Evolutionary conservation across 2,888 invertebrate species (phyloP).

Genomic region (Timema cristinae): DNA sequence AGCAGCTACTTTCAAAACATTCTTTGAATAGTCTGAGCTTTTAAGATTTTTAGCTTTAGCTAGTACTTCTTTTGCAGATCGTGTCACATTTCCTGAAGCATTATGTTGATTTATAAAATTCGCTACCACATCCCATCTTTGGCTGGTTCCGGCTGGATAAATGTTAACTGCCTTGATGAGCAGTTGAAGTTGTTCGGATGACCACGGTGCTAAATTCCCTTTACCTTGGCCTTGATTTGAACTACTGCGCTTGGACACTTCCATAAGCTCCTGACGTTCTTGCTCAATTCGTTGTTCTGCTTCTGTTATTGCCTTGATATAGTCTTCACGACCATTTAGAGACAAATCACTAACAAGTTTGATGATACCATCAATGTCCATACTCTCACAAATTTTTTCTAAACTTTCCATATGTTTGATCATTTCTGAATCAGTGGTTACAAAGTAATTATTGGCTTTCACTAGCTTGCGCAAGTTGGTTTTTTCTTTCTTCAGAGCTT

Average conservation of each 20-base stretch:
- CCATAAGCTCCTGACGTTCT: slow-evolving; percentile 59
- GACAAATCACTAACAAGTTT: slow-evolving; percentile 39
- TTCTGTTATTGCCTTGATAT: slow-evolving; percentile 62
- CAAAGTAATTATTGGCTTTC: slow-evolving; percentile 78
- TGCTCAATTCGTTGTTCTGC: slow-evolving; percentile 73
- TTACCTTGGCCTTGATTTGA: slow-evolving; percentile 17
- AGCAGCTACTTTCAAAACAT: slow-evolving; percentile 78
- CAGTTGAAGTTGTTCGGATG: slow-evolving; percentile 76
- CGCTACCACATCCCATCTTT: slow-evolving; percentile 92
- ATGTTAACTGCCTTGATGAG: slow-evolving; percentile 96
- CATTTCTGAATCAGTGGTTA: slow-evolving; percentile 62
- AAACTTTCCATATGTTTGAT: slow-evolving; percentile 85
- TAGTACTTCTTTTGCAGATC: slow-evolving; percentile 87
- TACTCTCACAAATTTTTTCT: slow-evolving; percentile 83
- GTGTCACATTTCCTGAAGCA: slow-evolving; percentile 50
- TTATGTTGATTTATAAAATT: slow-evolving; percentile 91
- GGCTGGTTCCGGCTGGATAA: slow-evolving; percentile 95
- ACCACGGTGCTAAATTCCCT: slow-evolving; percentile 65
- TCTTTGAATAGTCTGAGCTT: slow-evolving; percentile 80
- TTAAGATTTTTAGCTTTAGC: slow-evolving; percentile 94
- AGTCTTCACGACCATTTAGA: slow-evolving; percentile 60
- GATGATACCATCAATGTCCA: slow-evolving; percentile 57
- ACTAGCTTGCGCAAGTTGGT: slow-evolving; percentile 75
- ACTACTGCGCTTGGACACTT: slow-evolving; percentile 26
- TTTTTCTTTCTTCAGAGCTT: slow-evolving; percentile 79